A percentile compares a stretch with the other conserved stretches of the same genome.
phyloP scores from a whole-genome alignment of 2,888 invertebrate genomes.

The Colostygia pectinataria region DNA sequence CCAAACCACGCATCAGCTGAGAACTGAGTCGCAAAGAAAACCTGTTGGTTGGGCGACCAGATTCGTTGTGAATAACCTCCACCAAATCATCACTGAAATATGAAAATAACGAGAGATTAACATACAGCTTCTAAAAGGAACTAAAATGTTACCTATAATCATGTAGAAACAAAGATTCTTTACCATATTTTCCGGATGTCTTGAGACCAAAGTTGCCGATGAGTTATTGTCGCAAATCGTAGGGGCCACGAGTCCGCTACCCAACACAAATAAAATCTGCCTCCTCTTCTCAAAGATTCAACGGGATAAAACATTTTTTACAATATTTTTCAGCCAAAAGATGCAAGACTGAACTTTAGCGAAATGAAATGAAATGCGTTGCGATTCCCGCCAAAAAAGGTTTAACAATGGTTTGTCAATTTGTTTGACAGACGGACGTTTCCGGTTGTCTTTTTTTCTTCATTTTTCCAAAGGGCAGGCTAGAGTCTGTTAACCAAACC shows the following conservation, averaged over 20 bases:
- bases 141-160: not conserved
- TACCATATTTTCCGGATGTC: conserved; percentile 71
- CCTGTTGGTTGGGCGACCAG: conserved; percentile 62
- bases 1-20: conserved; percentile 67
- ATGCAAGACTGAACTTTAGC: not conserved
- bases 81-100: conserved; percentile 60
- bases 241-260: conserved; percentile 75
- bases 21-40: conserved; percentile 73
- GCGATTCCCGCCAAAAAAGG: conserved; percentile 33
- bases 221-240: conserved; percentile 64
- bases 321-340: not conserved
- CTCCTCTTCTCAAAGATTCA: conserved; percentile 65
- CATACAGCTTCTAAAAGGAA: not conserved
- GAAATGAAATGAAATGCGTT: conserved; percentile 18
- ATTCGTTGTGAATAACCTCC: conserved; percentile 65
- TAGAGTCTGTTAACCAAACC: too few species aligned
- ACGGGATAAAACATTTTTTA: conserved; percentile 70
- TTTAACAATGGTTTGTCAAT: not conserved
- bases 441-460: not conserved
- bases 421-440: not conserved
- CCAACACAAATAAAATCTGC: conserved; percentile 74
- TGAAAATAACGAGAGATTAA: not conserved
- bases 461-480: too few species aligned
- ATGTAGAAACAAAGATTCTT: conserved; percentile 4
- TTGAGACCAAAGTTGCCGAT: conserved; percentile 66